phyloP scores from a whole-genome alignment of 2,888 invertebrate species.

The Nomada fabriciana region DNA sequence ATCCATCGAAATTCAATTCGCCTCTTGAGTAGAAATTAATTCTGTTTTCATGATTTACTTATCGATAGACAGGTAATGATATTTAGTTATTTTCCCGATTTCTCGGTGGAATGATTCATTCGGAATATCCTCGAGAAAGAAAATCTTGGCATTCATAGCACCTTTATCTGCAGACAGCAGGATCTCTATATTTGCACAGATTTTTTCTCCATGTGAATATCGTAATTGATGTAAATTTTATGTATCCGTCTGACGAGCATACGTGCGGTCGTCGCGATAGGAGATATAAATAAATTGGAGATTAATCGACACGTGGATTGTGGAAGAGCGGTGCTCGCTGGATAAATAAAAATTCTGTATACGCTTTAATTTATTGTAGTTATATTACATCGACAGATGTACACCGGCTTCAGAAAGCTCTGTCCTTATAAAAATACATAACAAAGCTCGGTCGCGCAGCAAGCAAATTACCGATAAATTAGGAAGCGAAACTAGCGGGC shows the following conservation, averaged over 20 bases:
- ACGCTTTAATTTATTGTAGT: conserved; percentile 63
- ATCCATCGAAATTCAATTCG: no score
- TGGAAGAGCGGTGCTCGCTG: not conserved
- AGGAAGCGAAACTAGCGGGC: conserved; percentile 77
- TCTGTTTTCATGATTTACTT: no score
- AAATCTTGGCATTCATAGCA: not conserved
- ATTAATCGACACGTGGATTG: no score
- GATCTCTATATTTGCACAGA: not conserved
- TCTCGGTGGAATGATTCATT: not conserved
- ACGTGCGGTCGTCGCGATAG: not conserved
- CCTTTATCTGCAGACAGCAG: conserved; percentile 6
- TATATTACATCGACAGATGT: conserved; percentile 77
- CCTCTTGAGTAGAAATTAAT: no score
- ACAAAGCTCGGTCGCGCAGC: conserved; percentile 81
- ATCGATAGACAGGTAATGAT: no score
- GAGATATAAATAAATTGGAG: not conserved
- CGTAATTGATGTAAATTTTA: not conserved
- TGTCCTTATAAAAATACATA: conserved; percentile 84
- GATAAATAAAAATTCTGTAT: conserved; percentile 16
- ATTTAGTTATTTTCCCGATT: no score
- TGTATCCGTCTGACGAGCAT: not conserved
- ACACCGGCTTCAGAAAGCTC: conserved; percentile 77
- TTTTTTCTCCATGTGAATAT: not conserved
- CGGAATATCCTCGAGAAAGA: not conserved
- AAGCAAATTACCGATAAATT: conserved; percentile 78